Conservation (phyloP, 2,113 vertebrate genomes). For the Sceloporus tristichus region DNA sequence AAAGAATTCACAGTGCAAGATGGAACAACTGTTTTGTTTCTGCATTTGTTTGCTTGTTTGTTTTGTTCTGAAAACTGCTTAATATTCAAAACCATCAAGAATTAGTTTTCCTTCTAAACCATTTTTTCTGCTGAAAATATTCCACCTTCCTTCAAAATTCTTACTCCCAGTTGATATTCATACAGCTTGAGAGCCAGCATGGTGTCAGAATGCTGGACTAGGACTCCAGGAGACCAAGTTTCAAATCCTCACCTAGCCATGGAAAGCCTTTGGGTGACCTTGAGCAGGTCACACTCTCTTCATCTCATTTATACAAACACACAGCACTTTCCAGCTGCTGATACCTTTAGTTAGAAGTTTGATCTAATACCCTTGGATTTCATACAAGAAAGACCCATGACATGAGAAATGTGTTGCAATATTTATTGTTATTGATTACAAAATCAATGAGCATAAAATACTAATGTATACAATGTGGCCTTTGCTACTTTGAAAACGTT, state of each 20-base stretch:
- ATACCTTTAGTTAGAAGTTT: conserved; percentile 19
- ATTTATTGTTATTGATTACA: conserved; percentile 59
- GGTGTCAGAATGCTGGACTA: no score
- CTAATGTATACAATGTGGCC: conserved; percentile 13
- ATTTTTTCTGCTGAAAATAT: not conserved
- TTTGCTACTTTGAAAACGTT: conserved; percentile 38
- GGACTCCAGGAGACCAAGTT: no score
- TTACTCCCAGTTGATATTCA: conserved; percentile 24
- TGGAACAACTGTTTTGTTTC: no score
- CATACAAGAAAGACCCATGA: conserved; percentile 32
- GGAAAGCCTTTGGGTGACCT: no score
- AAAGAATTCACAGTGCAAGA: no score
- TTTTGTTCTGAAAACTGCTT: no score
- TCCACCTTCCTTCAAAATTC: conserved; percentile 31
- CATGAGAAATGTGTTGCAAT: conserved; percentile 42
- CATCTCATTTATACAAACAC: no score
- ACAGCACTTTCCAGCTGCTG: not conserved
- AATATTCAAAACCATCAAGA: no score
- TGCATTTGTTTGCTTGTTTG: no score
- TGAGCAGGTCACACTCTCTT: no score
- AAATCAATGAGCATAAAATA: conserved; percentile 44
- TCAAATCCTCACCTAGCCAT: no score
- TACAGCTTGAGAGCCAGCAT: not conserved
- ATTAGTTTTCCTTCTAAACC: no score
- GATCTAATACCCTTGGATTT: not conserved